These are phyloP conservation scores for Alca torda DNA, from an alignment of 2,797 vertebrate genomes.

Conservation along the genomic window DNA sequence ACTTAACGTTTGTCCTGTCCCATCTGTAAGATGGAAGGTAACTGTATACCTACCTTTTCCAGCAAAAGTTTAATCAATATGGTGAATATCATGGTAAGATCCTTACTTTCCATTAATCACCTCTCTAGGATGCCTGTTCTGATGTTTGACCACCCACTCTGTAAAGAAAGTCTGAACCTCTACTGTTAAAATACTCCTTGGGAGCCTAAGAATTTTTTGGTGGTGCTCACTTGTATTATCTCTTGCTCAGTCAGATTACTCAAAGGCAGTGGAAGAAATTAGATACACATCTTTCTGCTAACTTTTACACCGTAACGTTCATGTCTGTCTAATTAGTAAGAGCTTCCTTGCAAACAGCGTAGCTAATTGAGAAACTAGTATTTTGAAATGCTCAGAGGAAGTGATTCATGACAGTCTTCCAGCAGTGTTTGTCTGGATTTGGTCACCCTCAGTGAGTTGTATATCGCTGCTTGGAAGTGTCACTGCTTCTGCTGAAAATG, in stretches of 20 bases:
- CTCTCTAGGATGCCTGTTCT: neutral
- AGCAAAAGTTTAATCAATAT: neutral
- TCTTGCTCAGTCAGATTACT: neutral
- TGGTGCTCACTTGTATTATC: neutral
- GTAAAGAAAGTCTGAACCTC: neutral
- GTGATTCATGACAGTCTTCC: neutral
- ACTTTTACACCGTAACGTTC: neutral
- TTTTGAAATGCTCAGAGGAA: slow-evolving; percentile 28
- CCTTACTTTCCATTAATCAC: neutral
- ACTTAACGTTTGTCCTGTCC: neutral
- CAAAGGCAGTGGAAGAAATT: neutral
- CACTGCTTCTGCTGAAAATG: neutral
- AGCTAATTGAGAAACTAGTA: neutral
- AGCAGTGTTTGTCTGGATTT: neutral
- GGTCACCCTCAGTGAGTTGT: neutral
- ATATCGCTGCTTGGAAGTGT: neutral
- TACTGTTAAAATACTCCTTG: neutral
- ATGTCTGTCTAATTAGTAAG: neutral
- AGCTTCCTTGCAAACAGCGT: neutral
- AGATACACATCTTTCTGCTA: neutral
- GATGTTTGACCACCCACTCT: neutral
- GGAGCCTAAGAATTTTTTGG: neutral
- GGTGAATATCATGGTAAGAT: neutral
- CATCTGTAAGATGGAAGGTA: neutral
- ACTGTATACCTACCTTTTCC: neutral